Percentiles rank a stretch among this genome's conserved stretches.
phyloP scores from a whole-genome alignment of 2,113 vertebrate genomes.

The Reinhardtius hippoglossoides region DNA sequence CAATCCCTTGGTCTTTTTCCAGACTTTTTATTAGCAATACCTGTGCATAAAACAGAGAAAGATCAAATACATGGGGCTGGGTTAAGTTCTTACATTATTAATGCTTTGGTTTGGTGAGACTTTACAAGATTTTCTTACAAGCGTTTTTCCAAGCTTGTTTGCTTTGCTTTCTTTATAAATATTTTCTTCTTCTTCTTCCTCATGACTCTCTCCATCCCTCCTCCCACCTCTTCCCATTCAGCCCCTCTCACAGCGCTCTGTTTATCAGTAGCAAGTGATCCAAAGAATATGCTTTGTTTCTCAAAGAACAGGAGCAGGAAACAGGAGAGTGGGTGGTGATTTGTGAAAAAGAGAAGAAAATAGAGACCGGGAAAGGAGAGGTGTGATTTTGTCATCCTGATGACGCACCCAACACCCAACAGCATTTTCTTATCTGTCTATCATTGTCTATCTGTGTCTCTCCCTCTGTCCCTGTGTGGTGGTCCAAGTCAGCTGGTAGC shows the following conservation, averaged over 20 bases:
- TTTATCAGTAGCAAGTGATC: slow-evolving; percentile 65
- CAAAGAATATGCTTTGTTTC: slow-evolving; percentile 77
- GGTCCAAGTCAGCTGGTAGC: slow-evolving; percentile 49
- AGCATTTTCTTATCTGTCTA: slow-evolving; percentile 48
- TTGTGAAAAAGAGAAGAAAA: slow-evolving; percentile 64
- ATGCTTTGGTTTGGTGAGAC: too few species aligned
- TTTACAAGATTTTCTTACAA: background rate
- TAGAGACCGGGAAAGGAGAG: slow-evolving; percentile 59
- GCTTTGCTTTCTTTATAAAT: background rate
- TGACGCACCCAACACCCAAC: slow-evolving; percentile 57
- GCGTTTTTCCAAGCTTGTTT: background rate
- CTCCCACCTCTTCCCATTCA: slow-evolving; percentile 38
- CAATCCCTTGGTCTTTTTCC: too few species aligned
- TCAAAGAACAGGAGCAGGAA: slow-evolving; percentile 68
- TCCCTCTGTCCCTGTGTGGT: slow-evolving; percentile 42
- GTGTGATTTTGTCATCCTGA: slow-evolving; percentile 72
- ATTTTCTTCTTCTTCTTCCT: slow-evolving; percentile 1
- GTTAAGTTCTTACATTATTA: background rate
- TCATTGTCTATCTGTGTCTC: slow-evolving; percentile 35
- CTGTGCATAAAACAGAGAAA: too few species aligned
- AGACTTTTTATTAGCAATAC: too few species aligned
- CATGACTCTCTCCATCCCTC: background rate
- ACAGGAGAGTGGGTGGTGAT: slow-evolving; percentile 66
- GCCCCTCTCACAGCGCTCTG: slow-evolving; percentile 49
- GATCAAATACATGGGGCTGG: too few species aligned